These are phyloP conservation scores for Xestia ashworthii DNA, from an alignment of 2,888 invertebrate genomes.

Conservation along the genomic window DNA sequence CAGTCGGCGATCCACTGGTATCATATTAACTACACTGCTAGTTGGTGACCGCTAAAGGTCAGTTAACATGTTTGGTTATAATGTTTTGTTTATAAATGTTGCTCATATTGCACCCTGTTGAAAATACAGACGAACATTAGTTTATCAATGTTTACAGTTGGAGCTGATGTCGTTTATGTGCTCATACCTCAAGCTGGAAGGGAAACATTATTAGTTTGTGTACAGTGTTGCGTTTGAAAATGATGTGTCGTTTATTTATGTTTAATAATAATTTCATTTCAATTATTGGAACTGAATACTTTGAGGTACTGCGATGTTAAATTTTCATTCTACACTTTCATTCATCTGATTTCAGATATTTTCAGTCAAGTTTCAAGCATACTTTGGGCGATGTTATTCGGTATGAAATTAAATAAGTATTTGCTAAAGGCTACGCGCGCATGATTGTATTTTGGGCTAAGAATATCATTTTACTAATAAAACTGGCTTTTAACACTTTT, in stretches of 20 bases:
- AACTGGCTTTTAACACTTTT: background rate
- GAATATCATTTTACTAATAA: conserved; percentile 9
- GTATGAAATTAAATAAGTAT: conserved; percentile 28
- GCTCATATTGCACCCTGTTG: conserved; percentile 86
- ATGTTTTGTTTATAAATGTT: conserved; percentile 75
- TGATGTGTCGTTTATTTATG: conserved; percentile 13
- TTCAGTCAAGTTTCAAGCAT: conserved; percentile 20
- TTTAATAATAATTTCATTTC: conserved; percentile 1
- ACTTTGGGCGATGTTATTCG: conserved; percentile 41
- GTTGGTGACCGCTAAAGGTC: conserved; percentile 76
- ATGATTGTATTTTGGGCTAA: conserved; percentile 43
- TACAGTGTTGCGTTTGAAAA: conserved; percentile 58
- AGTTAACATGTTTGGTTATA: conserved; percentile 66
- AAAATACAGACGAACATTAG: conserved; percentile 88
- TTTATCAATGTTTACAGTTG: conserved; percentile 75
- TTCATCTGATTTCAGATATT: background rate
- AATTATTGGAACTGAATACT: conserved; percentile 32
- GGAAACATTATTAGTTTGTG: conserved; percentile 69
- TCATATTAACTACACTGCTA: conserved; percentile 73
- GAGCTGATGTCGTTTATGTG: conserved; percentile 67
- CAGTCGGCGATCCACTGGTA: conserved; percentile 83
- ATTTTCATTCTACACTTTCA: conserved; percentile 6
- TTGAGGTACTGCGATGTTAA: conserved; percentile 70
- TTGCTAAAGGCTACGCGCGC: conserved; percentile 48
- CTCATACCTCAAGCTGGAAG: conserved; percentile 76